Base-by-base conservation (phyloP, 1,140 invertebrate species). In the Drosophila parabipectinata region DNA sequence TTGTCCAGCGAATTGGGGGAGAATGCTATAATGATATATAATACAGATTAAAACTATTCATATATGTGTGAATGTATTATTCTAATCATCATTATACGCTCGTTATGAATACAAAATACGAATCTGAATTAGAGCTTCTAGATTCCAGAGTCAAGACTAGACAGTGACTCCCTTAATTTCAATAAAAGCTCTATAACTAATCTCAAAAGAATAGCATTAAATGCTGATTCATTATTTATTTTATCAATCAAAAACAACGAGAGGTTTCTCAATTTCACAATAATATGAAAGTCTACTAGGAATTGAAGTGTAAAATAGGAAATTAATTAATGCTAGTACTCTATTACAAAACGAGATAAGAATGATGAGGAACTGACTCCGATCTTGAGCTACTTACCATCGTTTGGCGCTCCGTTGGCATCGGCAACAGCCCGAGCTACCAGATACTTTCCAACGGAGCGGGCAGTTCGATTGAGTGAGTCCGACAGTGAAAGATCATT, bases 381-480 rank as follows among this genome's bases (percentile, higher is more conserved):
- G 3, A 37, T 37, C 34, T n/a, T 6, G 5, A 18, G 6, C 0
- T 6, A 8, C 53, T 24, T 54, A 75, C 54, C 21, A 44, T 76
- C 34, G 3, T 5, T 34, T 7, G 14, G 28, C 7, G 39, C 24
- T n/a, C 52, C 48, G n/a, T 53, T 52, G 1, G 30, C 14, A 18
- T 45, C 47, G n/a, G 52, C 32, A 10, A 69, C 67, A 28, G 64
- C 44, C 26, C 3, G 51, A 21, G 30, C 14, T 12, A 68, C 3
- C n/a, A 69, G 37, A 37, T 54, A 39, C 10, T 8, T 26, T 6
- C 52, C 61, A 26, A 85, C 61, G 4, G 66, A 53, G 3, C 82
- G 76, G 2, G 53, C 71, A 34, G 64, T 88, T 12, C 83, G 71
- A 10, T 88, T 88, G 0, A 82, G n/a, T 0, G 52, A 32, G n/a